A percentile compares a stretch with the other conserved stretches of the same genome.
phyloP scores from a whole-genome alignment of 2,888 invertebrate genomes.

The Drosophila paranaensis region DNA sequence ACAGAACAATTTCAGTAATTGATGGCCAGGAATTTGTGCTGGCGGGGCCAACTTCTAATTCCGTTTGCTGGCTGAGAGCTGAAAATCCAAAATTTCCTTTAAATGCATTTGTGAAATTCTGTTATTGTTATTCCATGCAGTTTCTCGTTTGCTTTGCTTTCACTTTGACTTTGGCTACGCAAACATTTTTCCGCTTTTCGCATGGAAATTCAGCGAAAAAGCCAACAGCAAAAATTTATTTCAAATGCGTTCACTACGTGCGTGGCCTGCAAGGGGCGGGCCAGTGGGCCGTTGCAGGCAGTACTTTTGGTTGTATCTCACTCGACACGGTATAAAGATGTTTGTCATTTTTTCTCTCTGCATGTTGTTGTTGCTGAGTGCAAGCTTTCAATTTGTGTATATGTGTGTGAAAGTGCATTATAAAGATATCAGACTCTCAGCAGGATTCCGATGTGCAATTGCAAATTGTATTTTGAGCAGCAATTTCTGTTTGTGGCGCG shows the following conservation, averaged over 20 bases:
- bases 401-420: constrained; percentile 3
- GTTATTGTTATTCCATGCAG: constrained; percentile 53
- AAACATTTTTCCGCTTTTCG: constrained; percentile 65
- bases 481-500: constrained; percentile 3
- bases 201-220: constrained; percentile 38
- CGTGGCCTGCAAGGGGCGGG: not conserved
- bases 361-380: constrained; percentile 21
- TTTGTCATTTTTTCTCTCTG: constrained; percentile 6
- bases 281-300: not conserved
- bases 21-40: constrained; percentile 24
- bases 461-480: constrained; percentile 9
- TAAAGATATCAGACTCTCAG: constrained; percentile 28
- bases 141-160: constrained; percentile 20
- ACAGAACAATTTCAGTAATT: constrained; percentile 54
- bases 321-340: constrained; percentile 35
- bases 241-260: constrained; percentile 33
- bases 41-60: constrained; percentile 32
- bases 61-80: constrained; percentile 12
- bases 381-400: constrained; percentile 27
- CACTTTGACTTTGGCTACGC: constrained; percentile 46
- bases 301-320: constrained; percentile 40
- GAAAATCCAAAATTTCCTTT: constrained; percentile 5
- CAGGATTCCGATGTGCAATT: constrained; percentile 7
- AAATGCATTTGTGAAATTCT: constrained; percentile 40
- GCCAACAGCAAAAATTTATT: constrained; percentile 31